phyloP scores from a whole-genome alignment of 1,140 invertebrate species.

The Dreissena rostriformis region DNA sequence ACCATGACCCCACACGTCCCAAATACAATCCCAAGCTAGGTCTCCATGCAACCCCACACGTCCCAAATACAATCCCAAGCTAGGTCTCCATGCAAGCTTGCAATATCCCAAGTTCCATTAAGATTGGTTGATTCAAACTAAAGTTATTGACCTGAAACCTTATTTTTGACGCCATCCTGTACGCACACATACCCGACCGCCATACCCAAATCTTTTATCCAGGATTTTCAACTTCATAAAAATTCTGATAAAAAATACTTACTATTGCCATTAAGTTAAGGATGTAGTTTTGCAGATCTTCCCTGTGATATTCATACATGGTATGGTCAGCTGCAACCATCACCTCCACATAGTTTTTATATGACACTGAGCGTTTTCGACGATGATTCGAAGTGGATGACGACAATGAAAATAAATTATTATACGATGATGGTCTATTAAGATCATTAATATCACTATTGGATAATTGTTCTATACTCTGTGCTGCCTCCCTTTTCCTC shows the following conservation, averaged over 20 bases:
- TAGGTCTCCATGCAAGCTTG: too few relatives aligned
- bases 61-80: too few relatives aligned
- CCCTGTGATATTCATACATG: slow-evolving; percentile 87
- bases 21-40: too few relatives aligned
- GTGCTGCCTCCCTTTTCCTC: slow-evolving; percentile 41
- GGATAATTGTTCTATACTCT: slow-evolving; percentile 43
- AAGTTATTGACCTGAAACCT: too few relatives aligned
- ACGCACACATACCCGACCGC: too few relatives aligned
- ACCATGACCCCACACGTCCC: too few relatives aligned
- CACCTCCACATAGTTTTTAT: slow-evolving; percentile 91
- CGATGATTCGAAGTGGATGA: slow-evolving; percentile 55
- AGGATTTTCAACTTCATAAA: neutral
- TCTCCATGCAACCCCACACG: too few relatives aligned
- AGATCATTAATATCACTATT: slow-evolving; percentile 39
- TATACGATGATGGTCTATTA: slow-evolving; percentile 37
- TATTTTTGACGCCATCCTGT: too few relatives aligned
- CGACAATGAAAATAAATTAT: slow-evolving; percentile 45
- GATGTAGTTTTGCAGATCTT: slow-evolving; percentile 87
- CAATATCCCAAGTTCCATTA: too few relatives aligned
- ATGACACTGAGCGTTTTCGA: slow-evolving; percentile 76
- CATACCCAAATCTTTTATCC: too few relatives aligned
- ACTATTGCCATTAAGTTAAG: slow-evolving; percentile 96
- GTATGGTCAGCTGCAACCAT: slow-evolving; percentile 92
- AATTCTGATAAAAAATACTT: slow-evolving; percentile 70
- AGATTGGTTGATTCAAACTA: too few relatives aligned